These are phyloP conservation scores for Mesorhabditis sp. DNA, from an alignment of 2,888 invertebrate genomes.

Conservation along the genomic window DNA sequence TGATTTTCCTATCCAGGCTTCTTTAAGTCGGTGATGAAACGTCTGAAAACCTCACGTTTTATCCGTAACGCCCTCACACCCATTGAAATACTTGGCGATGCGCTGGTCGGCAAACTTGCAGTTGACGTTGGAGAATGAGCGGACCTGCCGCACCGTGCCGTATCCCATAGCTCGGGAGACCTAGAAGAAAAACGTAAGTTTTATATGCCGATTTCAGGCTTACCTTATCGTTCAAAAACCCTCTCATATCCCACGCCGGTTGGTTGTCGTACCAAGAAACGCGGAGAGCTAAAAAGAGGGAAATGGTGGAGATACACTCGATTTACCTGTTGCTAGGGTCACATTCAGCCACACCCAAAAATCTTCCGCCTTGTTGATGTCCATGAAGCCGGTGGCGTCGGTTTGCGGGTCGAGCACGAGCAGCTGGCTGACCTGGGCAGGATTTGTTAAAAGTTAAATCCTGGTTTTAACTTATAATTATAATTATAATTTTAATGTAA, in stretches of 20 bases:
- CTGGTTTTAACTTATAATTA: not conserved
- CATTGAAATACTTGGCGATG: slow-evolving; percentile 19
- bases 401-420: slow-evolving; percentile 1
- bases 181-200: slow-evolving; percentile 10
- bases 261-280: slow-evolving; percentile 63
- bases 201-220: not conserved
- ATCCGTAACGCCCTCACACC: slow-evolving; percentile 20
- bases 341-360: slow-evolving; percentile 38
- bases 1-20: no score
- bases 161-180: slow-evolving; percentile 64
- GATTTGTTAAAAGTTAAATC: not conserved
- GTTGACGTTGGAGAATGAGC: slow-evolving; percentile 50
- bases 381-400: slow-evolving; percentile 24
- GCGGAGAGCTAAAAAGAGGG: slow-evolving; percentile 55
- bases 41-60: not conserved
- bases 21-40: no score
- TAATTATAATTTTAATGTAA: no score
- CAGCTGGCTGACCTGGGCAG: not conserved
- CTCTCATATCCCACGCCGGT: slow-evolving; percentile 62
- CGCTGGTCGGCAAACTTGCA: slow-evolving; percentile 18
- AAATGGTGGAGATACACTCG: not conserved
- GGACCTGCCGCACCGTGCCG: slow-evolving; percentile 63
- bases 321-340: slow-evolving; percentile 18
- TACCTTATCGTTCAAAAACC: slow-evolving; percentile 62
- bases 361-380: slow-evolving; percentile 24